Evolutionary conservation across 2,888 invertebrate species (phyloP), one percentile per base, ranked within the genome.

Genomic region (Crossocerus cetratus): DNA sequence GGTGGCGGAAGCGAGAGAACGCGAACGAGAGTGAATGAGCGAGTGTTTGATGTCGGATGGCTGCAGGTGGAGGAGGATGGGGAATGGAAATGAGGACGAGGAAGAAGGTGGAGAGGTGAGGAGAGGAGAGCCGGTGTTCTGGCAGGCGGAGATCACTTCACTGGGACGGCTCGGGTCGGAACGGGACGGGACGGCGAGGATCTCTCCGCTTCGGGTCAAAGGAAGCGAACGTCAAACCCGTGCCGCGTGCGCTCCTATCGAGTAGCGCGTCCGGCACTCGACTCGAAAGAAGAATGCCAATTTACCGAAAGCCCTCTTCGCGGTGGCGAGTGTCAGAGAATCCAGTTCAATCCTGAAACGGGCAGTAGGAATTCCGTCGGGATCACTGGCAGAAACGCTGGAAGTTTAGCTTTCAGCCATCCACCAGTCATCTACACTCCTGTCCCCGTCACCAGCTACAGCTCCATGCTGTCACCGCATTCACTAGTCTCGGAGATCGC

Each of bases 281-380:
- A 64, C 73, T 83, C 84, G 78, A 83, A 86, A 86, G 86, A 86
- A 86, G 86, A 87, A 87, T 87, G 86, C 85, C 83, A 87, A 87
- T 87, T 87, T 86, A 80, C 82, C 81, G 78, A 82, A 84, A 82
- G 79, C 78, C 76, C 78, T 80, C 76, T 74, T 79, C 78, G 81
- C 82, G 83, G 76, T 81, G 77, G 83, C 69, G 69, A 81, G 65
- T 67, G 68, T 78, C 78, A 70, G 72, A 55, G 70, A 63, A 74
- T 74, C 77, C 77, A 82, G 32, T 32, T 32, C 32, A 81, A 82
- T 80, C 76, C 81, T 82, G 75, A 80, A 72, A 71, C 74, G 76
- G 67, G 63, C 67, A 76, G 62, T 65, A 77, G 83, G 80, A 84
- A 81, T 85, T 84, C 80, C 80, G 56, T 8, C 21, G 32, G 16